Evolutionary conservation across 2,113 vertebrate genomes (phyloP).

Genomic region (Grammomys dolichurus): DNA sequence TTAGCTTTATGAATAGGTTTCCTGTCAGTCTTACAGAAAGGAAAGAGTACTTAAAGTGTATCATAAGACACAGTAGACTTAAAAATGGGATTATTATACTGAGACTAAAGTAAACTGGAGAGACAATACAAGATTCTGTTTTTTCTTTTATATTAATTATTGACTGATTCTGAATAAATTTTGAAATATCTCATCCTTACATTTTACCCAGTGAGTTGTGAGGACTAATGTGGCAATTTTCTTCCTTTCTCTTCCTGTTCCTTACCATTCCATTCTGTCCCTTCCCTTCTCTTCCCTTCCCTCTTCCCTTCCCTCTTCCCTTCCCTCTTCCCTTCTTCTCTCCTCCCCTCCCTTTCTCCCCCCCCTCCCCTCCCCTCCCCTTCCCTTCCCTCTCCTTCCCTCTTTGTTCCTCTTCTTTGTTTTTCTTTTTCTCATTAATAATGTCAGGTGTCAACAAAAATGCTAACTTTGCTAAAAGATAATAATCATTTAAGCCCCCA

Average conservation of each 20-base stretch:
- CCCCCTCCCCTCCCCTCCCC: too few relatives aligned
- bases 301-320: background rate
- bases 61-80: background rate
- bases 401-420: background rate
- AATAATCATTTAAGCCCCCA: background rate
- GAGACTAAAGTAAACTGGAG: background rate
- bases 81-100: background rate
- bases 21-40: background rate
- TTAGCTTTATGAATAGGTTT: conserved; percentile 9
- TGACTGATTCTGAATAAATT: background rate
- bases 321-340: background rate
- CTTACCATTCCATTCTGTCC: too few relatives aligned
- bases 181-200: background rate
- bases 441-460: background rate
- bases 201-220: background rate
- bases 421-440: background rate
- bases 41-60: background rate
- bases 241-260: background rate
- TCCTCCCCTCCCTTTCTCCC: too few relatives aligned
- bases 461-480: background rate
- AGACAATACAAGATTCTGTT: background rate
- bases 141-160: background rate
- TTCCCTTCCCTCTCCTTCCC: too few relatives aligned
- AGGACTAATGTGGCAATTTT: background rate
- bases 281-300: too few relatives aligned